phyloP scores from a whole-genome alignment of 2,797 vertebrate species.

The Malacoraja senta region DNA sequence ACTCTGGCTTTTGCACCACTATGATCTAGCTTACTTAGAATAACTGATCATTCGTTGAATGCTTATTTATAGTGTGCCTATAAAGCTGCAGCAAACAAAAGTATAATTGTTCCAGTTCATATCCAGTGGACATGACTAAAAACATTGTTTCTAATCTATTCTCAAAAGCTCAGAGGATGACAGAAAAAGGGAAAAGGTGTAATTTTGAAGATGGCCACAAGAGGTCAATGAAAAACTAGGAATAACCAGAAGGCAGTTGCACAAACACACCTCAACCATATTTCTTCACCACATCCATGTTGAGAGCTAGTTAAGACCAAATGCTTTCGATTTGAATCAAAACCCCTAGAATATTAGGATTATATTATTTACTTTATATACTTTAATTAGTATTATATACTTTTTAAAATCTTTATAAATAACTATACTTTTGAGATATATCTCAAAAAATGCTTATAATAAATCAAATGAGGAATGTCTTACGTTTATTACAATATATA shows the following conservation, averaged over 20 bases:
- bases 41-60: too few relatives aligned
- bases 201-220: constrained; percentile 8
- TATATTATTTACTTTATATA: background rate
- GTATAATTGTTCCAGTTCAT: too few relatives aligned
- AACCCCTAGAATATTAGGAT: background rate
- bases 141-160: too few relatives aligned
- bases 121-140: too few relatives aligned
- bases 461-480: background rate
- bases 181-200: background rate
- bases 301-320: background rate
- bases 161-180: background rate
- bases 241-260: background rate
- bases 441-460: too few relatives aligned
- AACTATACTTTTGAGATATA: too few relatives aligned
- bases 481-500: background rate
- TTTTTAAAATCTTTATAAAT: background rate
- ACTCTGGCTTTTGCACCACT: too few relatives aligned
- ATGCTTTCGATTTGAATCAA: background rate
- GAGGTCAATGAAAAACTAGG: constrained; percentile 10
- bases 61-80: too few relatives aligned
- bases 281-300: background rate
- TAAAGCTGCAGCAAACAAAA: too few relatives aligned
- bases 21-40: too few relatives aligned
- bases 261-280: background rate
- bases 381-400: background rate